phyloP scores from a whole-genome alignment of 2,797 vertebrate species.

The Acropternis orthonyx region DNA sequence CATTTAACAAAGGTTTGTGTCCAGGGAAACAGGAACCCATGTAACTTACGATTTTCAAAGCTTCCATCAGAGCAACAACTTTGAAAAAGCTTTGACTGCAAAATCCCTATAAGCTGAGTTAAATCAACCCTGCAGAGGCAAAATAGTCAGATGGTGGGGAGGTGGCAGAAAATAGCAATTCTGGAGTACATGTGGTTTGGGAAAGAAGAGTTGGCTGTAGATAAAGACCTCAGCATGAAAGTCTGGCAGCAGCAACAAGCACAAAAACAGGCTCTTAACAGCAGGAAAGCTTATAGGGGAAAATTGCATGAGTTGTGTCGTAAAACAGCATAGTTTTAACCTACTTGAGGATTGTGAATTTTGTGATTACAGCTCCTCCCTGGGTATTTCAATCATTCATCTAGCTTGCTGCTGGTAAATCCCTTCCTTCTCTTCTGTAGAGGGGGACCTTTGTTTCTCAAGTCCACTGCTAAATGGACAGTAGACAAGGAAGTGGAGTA shows the following conservation, averaged over 20 bases:
- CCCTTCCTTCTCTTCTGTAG: background rate
- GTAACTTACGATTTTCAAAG: background rate
- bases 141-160: constrained; percentile 22
- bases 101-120: background rate
- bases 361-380: background rate
- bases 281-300: background rate
- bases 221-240: background rate
- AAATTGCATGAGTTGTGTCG: background rate
- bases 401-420: background rate
- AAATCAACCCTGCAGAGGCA: background rate
- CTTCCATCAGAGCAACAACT: background rate
- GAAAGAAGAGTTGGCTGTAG: background rate
- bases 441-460: background rate
- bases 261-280: background rate
- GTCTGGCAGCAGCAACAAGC: background rate
- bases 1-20: background rate
- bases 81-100: background rate
- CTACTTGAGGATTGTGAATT: background rate
- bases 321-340: background rate
- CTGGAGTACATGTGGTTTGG: background rate
- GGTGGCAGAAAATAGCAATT: background rate
- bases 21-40: background rate
- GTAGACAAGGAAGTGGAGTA: background rate
- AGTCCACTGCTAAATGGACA: background rate
- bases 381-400: background rate